Evolutionary conservation across 53 echinoderm and acorn worm genomes (phyloP).

Genomic region (Holothuria scabra): DNA sequence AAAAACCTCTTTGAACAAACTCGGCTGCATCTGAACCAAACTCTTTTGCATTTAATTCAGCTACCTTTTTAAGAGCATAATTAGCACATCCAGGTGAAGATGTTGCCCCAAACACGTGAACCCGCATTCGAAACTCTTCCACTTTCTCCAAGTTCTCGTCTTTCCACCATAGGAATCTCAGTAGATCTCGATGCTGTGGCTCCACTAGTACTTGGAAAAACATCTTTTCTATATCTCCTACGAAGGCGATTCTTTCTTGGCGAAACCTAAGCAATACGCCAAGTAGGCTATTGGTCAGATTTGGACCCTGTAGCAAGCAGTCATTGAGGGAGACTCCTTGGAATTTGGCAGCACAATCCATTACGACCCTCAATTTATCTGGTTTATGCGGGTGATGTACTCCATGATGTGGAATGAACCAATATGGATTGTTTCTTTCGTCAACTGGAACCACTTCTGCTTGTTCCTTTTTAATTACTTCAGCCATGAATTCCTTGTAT

Average conservation of each 20-base stretch:
- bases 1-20: constrained; percentile 25
- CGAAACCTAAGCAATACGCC: constrained; percentile 58
- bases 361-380: no score
- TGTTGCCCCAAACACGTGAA: constrained; percentile 1
- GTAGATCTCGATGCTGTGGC: no score
- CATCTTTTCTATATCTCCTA: constrained; percentile 66
- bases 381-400: no score
- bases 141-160: no score
- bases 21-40: constrained; percentile 51
- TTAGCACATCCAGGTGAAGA: constrained; percentile 75
- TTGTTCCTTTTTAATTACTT: background rate
- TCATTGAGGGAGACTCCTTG: no score
- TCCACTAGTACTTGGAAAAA: constrained; percentile 69
- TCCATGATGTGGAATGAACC: no score
- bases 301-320: constrained; percentile 64
- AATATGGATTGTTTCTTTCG: no score
- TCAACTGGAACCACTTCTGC: constrained; percentile 25
- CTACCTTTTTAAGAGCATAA: constrained; percentile 63
- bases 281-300: constrained; percentile 47
- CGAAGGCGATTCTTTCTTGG: constrained; percentile 65
- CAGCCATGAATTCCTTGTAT: constrained; percentile 6
- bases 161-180: no score
- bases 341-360: no score
- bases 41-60: constrained; percentile 47
- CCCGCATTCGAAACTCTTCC: no score